Evolutionary conservation across 2,113 vertebrate species (phyloP).

Genomic region (Mus spicilegus): DNA sequence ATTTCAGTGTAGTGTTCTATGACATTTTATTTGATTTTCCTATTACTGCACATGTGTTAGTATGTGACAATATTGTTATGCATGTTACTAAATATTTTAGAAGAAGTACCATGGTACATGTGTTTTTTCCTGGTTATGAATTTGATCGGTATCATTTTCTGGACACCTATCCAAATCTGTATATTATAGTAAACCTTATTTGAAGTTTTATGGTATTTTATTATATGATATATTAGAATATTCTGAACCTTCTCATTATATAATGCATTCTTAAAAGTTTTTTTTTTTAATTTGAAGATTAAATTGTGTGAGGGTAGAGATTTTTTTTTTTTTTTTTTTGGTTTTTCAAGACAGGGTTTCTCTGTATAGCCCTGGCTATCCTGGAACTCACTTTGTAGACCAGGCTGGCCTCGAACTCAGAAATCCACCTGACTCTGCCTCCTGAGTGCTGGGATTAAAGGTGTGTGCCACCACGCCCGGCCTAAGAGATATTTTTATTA

Average conservation of each 20-base stretch:
- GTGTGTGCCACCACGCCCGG: too few relatives aligned
- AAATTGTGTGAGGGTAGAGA: too few relatives aligned
- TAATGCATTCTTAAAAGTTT: background rate
- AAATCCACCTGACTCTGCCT: too few relatives aligned
- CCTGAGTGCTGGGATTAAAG: too few relatives aligned
- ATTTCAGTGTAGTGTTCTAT: background rate
- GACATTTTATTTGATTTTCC: background rate
- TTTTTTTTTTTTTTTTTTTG: too few relatives aligned
- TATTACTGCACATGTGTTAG: background rate
- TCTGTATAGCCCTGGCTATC: too few relatives aligned
- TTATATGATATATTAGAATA: background rate
- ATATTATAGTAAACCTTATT: background rate
- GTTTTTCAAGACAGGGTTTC: too few relatives aligned
- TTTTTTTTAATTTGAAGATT: background rate
- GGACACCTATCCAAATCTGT: background rate
- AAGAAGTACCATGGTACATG: background rate
- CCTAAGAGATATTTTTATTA: too few relatives aligned
- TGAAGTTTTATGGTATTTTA: background rate
- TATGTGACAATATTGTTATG: background rate
- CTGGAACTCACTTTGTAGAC: too few relatives aligned
- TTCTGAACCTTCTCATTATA: background rate
- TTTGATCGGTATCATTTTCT: background rate
- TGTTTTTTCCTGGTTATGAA: background rate
- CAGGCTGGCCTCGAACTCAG: too few relatives aligned
- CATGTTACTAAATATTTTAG: slow-evolving; percentile 4